Base-by-base conservation (phyloP, 2,888 invertebrate species). In the Vanessa cardui region DNA sequence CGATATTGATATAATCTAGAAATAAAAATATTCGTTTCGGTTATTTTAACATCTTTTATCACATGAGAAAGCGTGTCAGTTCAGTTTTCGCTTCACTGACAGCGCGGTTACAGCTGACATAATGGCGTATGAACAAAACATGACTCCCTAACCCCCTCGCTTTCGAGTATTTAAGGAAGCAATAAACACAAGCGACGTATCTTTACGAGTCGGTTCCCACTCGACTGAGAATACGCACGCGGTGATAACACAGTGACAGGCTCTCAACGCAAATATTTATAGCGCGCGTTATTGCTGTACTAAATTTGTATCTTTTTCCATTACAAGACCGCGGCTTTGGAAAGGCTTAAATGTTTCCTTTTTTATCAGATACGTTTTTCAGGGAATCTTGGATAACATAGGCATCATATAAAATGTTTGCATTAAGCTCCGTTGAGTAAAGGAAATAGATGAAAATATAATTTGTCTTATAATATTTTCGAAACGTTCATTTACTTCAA, bases 111-210 rank as follows among this genome's bases (percentile, higher is more conserved):
- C 62, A 50, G 62, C 69, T 5, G 8, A 46, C 54, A 62, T 66
- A 66, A 69, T 33, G 47, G 21, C 15, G 18, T 44, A 56, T 33
- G 61, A 54, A 33, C 58, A 58, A 65, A 69, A 63, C 63, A 68
- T 63, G 65, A 59, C 52, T 62, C 60, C 58, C 50, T 54, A 66
- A 69, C 69, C 56, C 63, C 31, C 49, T 47, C 58, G 16, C 56
- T 58, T 52, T 58, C 60, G 39, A 67, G 50, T 50, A 49, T 69
- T 67, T 58, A 50, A 46, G 33, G 62, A 44, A 62, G 64, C 68
- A 71, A 71, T 74, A 74, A 75, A 76, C 72, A 74, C 68, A 64
- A 58, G 69, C 70, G 71, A 68, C 58, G 64, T 73, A 62, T 70
- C 69, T 75, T 73, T 71, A 73, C 72, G 65, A 64, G 58, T 64